Evolutionary conservation across 92 coral and sea anemone species (phyloP), one percentile per base, ranked within the genome.

Genomic region (Heteractis magnifica): DNA sequence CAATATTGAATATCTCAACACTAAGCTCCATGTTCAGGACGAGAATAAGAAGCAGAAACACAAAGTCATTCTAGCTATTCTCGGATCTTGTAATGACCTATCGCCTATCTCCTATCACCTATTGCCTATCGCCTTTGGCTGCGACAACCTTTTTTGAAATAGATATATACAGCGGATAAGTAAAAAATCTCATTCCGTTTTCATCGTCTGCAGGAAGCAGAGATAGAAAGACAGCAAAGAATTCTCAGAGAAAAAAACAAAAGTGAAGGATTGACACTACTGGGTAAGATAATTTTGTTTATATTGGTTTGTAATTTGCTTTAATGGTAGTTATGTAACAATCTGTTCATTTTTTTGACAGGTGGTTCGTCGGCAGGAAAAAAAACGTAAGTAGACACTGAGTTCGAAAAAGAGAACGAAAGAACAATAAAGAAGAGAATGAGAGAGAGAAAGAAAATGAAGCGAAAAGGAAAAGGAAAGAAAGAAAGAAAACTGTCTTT

Each of bases 141-240:
- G 26, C 1, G 26, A 26, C 26, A 26, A 26, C 26, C 26, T 1
- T 26, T 26, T 26, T 26, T 26, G 26, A 53, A 7, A 53, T 53
- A 11, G 58, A 3, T 53, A 0, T 3, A 12, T 23, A 68, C 73
- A 68, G 73, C 73, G 14, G 73, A 10, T 10, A 21, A 26, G 73
- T 4, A 6, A 50, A 68, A 26, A 21, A 16, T 53, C 73, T 68
- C 49, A 68, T 76, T 50, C 52, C 18, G 51, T 51, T 49, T 52
- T 52, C 9, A 4, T 8, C 10, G 11, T 10, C 15, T 15, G 18
- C 73, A 81, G 84, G 84, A 81, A 52, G 84, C 84, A 10, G 64
- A 81, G 23, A 60, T 62, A 8, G 84, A 81, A 70, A 68, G 77
- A 68, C 56, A 72, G 58, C 73, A 81, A 70, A 60, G 50, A 80